Base-by-base conservation (phyloP, 2,888 invertebrate species). In the Dasysyrphus tricinctus region DNA sequence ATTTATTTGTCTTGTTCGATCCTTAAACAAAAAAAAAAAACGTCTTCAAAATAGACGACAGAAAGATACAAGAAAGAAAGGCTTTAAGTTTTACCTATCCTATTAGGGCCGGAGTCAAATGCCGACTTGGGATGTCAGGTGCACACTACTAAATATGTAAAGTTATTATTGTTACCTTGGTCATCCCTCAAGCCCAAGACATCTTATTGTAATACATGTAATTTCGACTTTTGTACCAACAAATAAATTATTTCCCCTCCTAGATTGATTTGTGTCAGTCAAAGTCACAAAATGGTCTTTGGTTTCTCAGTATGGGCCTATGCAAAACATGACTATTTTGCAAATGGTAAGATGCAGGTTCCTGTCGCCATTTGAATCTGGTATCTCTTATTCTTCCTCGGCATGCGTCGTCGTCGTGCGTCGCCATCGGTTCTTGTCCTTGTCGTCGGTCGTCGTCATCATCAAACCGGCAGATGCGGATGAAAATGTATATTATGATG, bases 251-350 rank as follows among this genome's bases (percentile, higher is more conserved):
- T 72, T 79, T 70, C 69, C 69, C 74, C 56, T 47, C n/a, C 7
- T 5, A 70, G 86, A 86, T 86, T 86, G 86, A 86, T 86, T 78
- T 86, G 72, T 86, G 86, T 86, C 86, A 86, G 82, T 86, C 86
- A 82, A 82, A 79, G 82, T 76, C 82, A 72, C 74, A 77, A 72
- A 76, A 67, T 69, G 61, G 57, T 83, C 77, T 65, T 63, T 59
- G 14, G 32, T 42, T 57, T 79, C 47, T 67, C 24, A 69, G 61
- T 63, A 73, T 78, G 59, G 47, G 78, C 34, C 81, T 80, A 76
- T 44, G 76, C 24, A 84, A 59, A 70, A 70, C 65, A 70, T 47
- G 47, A 44, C 65, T 74, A 78, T 78, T 74, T 72, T 78, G 44
- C 44, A 51, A 59, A 42, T 65, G 24, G 3, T 24, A 47, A 32